phyloP scores from a whole-genome alignment of 2,113 vertebrate genomes.

The Heptranchias perlo region DNA sequence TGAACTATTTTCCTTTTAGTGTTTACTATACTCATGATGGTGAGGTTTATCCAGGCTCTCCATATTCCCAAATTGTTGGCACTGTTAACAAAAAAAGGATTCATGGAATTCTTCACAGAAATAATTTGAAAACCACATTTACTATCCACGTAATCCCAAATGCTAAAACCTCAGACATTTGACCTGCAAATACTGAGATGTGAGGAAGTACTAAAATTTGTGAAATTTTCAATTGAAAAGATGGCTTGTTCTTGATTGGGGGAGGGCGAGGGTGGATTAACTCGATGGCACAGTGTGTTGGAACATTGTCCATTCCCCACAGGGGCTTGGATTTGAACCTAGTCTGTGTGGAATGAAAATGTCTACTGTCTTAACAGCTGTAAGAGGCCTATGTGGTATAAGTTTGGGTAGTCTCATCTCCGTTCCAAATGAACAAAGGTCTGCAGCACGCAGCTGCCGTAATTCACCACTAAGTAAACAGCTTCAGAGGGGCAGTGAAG shows the following conservation, averaged over 20 bases:
- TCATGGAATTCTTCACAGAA: neutral
- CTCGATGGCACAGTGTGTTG: neutral
- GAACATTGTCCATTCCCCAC: neutral
- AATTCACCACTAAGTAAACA: neutral
- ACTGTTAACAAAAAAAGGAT: neutral
- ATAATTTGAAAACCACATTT: conserved; percentile 10
- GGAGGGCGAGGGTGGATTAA: neutral
- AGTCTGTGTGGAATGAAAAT: conserved; percentile 1
- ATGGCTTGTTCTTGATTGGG: neutral
- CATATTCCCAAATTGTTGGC: conserved; percentile 6
- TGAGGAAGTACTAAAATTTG: conserved; percentile 6
- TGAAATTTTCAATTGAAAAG: neutral
- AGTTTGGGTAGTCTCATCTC: neutral
- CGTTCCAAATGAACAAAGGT: neutral
- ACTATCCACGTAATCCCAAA: neutral
- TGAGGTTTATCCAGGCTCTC: neutral
- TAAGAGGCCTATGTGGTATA: neutral
- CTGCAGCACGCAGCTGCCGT: neutral
- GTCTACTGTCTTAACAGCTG: conserved; percentile 14
- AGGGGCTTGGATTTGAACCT: neutral
- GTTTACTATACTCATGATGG: neutral
- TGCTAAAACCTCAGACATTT: neutral
- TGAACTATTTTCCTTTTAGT: neutral
- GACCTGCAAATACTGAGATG: neutral
- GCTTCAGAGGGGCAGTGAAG: neutral